Base-by-base conservation (phyloP, 2,113 vertebrate genomes). In the Tenrec ecaudatus region DNA sequence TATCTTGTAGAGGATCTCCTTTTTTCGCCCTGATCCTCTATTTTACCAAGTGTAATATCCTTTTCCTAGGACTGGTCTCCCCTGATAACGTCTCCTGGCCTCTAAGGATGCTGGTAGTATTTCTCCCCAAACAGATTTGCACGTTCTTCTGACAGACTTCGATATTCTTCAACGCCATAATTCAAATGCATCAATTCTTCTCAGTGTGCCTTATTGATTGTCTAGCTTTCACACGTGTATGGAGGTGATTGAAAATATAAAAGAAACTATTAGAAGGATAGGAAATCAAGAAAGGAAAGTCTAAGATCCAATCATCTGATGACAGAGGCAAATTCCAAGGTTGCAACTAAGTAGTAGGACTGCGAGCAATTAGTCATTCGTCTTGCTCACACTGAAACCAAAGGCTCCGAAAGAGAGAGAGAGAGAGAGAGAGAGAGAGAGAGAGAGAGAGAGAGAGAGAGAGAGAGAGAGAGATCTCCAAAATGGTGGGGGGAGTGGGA, bases 271-370 rank as follows among this genome's bases (percentile, higher is more conserved):
- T 40, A 75, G 73, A 75, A 75, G 22, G 31, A 31, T 53, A 83
- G 20, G 57, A 90, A 88, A 58, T 66, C 57, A 91, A 78, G 64
- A 82, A 91, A 90, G 19, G 38, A 73, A 95, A 47, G 66, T 22
- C 40, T 0, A 12, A n/a, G 29, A 71, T 31, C 15, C n/a, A n/a
- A n/a, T n/a, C n/a, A n/a, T n/a, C n/a, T 22, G 43, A 64, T 53
- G 57, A 53, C 36, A 15, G 82, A 36, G 20, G 57, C 31, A 75
- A 77, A 85, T 17, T 27, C 23, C 25, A 69, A 23, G n/a, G 57
- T 62, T 27, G 36, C 3, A 73, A 33, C 14, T 53, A 58, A 82
- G 71, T 8, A 88, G 57, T 4, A 77, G 12, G 36, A 64, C 33
- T 58, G 33, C 80, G 23, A 80, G 25, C 62, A 81, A 64, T 27